A percentile compares a stretch with the other conserved stretches of the same genome.
Conservation (phyloP, 2,113 vertebrate species). For the Anoura caudifer region DNA sequence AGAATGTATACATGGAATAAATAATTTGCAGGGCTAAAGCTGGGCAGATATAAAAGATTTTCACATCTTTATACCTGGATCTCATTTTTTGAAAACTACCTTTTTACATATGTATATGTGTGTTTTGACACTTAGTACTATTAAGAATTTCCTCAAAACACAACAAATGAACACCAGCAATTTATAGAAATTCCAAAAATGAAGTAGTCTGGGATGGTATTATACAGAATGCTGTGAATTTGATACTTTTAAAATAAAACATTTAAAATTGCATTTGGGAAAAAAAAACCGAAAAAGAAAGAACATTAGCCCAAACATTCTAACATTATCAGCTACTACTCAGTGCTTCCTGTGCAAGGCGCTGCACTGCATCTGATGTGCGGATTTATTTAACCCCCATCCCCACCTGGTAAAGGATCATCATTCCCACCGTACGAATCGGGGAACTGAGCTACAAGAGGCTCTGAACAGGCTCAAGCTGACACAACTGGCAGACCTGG, state of each 20-base stretch:
- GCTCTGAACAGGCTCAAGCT: not conserved
- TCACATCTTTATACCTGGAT: not conserved
- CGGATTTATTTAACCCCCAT: not conserved
- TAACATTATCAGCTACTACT: not conserved
- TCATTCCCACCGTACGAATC: not conserved
- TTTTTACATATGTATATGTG: not conserved
- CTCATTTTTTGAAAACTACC: not conserved
- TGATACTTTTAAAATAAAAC: slow-evolving; percentile 11
- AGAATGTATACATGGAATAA: not conserved
- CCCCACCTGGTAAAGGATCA: not conserved
- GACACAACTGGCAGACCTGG: not conserved
- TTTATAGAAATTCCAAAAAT: slow-evolving; percentile 11
- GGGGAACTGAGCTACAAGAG: not conserved
- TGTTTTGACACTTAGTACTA: not conserved
- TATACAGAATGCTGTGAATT: not conserved
- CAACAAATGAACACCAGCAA: not conserved
- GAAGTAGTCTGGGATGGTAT: not conserved
- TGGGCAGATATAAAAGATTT: not conserved
- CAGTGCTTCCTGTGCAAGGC: not conserved
- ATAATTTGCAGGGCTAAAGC: not conserved
- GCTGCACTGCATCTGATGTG: not conserved
- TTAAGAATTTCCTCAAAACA: not conserved
- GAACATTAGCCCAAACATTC: not conserved
- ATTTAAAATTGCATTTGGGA: not conserved
- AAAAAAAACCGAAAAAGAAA: not conserved